Base-by-base conservation (phyloP, 2,888 invertebrate species). In the Clistopyga incitator region DNA sequence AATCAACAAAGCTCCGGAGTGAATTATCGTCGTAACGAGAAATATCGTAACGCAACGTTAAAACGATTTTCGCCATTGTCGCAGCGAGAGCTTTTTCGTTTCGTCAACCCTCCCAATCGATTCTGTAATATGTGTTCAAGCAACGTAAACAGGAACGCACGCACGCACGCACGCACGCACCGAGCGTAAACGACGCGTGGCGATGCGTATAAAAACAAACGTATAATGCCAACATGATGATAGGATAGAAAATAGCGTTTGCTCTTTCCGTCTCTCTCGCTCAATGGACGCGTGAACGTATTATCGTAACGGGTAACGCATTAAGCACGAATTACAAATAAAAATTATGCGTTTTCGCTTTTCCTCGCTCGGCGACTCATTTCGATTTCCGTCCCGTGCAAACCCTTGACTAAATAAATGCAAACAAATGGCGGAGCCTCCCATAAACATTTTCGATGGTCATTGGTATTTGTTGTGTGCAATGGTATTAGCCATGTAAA, bases 331-430 rank as follows among this genome's bases (percentile, higher is more conserved):
- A 81, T 81, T 77, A 84, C 78, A 85, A 82, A 77, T 72, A 84
- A 82, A 82, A 83, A 84, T 85, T 78, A 78, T 81, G 81, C 65
- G 54, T 78, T 84, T 84, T 52, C 77, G 56, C n/a, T n/a, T 82
- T 56, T 23, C 56, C 18, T 15, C 34, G 13, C 29, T 42, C 23
- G 45, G 20, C 71, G 47, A 50, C 34, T 38, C 67, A 18, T 68
- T n/a, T 70, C 45, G 20, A 34, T 71, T 23, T 64, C 38, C 23
- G 23, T 59, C 34, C 71, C 61, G 8, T 70, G 50, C 50, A 23
- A 80, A 65, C 84, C 70, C 78, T 78, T 67, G 78, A 82, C 68
- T 67, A 87, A 89, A 88, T 86, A 84, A 87, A 85, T 86, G 81
- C 81, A 86, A 87, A 85, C 85, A 84, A 85, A 81, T 84, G 78